Conservation (phyloP, 2,888 invertebrate species). For the Abrostola triplasia region DNA sequence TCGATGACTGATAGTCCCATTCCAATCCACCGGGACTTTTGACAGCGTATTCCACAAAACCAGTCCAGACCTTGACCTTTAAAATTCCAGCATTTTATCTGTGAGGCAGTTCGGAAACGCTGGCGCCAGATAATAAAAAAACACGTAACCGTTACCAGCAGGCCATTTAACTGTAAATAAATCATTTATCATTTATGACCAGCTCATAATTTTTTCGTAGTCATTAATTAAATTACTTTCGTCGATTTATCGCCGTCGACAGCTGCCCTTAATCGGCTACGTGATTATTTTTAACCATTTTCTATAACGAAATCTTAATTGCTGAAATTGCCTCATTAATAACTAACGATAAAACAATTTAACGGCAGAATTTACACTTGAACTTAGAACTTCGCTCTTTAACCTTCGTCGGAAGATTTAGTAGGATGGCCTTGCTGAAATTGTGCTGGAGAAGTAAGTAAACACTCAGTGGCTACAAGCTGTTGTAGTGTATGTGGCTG, state of each 20-base stretch:
- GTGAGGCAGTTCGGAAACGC: not conserved
- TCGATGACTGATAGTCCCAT: not conserved
- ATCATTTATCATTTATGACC: constrained; percentile 15
- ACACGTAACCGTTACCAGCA: constrained; percentile 6
- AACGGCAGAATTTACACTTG: constrained; percentile 30
- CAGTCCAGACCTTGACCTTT: constrained; percentile 1
- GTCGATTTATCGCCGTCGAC: constrained; percentile 46
- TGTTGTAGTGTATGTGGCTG: no score
- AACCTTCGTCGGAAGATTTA: constrained; percentile 15
- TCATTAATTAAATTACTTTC: constrained; percentile 51
- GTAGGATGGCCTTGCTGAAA: constrained; percentile 3
- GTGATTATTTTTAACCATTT: constrained; percentile 51
- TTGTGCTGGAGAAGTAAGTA: not conserved
- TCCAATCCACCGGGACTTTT: not conserved
- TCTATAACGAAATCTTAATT: constrained; percentile 49
- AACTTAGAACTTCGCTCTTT: constrained; percentile 35
- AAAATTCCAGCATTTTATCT: not conserved
- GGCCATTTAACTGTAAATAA: constrained; percentile 1
- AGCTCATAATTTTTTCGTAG: constrained; percentile 32
- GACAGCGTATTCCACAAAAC: not conserved
- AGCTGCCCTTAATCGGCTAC: constrained; percentile 52
- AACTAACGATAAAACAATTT: constrained; percentile 46
- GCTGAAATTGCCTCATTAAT: constrained; percentile 48
- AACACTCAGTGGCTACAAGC: not conserved
- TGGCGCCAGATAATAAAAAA: not conserved